Evolutionary conservation across 2,888 invertebrate genomes (phyloP), one percentile per base, ranked within the genome.

Genomic region (Conomelus anceps): DNA sequence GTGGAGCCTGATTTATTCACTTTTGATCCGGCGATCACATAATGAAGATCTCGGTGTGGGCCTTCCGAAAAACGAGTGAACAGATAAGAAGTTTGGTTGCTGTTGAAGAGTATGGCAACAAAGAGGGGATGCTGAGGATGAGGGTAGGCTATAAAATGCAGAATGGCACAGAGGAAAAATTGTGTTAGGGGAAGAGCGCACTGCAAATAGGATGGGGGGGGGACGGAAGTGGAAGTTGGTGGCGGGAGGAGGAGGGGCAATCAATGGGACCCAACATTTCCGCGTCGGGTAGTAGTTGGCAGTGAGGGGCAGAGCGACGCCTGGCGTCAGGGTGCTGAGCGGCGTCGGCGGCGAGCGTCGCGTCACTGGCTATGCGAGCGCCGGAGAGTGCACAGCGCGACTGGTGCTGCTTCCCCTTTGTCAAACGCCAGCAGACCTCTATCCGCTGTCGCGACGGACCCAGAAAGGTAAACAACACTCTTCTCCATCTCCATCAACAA

Each of bases 301-400:
- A 84, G 63, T 84, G n/a, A 6, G 22, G 11, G 89, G 87, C 0
- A 84, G 41, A 29, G 89, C 88, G 24, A 84, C 86, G 63, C 63
- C 63, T 63, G 87, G 90, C 88, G 63, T 87, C 88, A 63, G 89
- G 88, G 90, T 26, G 88, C 85, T 85, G 88, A 85, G 89, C 90
- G 90, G 90, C 90, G 91, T 91, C 92, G 91, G 91, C 91, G 91
- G 91, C 92, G 90, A 91, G 92, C 92, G 92, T 92, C 92, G 92
- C 92, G 93, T 92, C 93, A 93, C 93, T 93, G 93, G 90, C 84
- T 85, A 89, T 63, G 87, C 34, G 84, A 85, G 86, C 88, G 89
- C 89, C 29, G 89, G 87, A 34, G 85, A 88, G 90, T 88, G 24
- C 86, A 85, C 90, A 87, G 89, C 89, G 84, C 89, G 87, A 84